Evolutionary conservation across 2,113 vertebrate genomes (phyloP).

Genomic region (Lycaon pictus): DNA sequence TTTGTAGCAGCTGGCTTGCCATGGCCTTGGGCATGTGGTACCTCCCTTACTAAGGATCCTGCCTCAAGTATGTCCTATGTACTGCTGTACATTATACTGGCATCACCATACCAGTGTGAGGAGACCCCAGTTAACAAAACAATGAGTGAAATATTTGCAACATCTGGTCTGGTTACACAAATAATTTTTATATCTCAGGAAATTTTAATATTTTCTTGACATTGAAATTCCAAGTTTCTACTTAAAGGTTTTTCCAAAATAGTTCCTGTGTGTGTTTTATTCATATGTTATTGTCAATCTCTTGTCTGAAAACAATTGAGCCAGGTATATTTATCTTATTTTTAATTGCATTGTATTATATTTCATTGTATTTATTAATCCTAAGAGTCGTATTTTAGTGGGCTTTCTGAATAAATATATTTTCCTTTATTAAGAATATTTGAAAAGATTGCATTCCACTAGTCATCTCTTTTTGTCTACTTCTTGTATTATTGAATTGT

Average conservation of each 20-base stretch:
- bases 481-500: not conserved
- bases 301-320: constrained; percentile 19
- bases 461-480: not conserved
- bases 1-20: not conserved
- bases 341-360: not conserved
- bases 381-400: not conserved
- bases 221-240: constrained; percentile 18
- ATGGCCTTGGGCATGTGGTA: not conserved
- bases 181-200: not conserved
- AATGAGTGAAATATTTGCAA: not conserved
- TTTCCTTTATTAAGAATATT: not conserved
- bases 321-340: not conserved
- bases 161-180: not conserved
- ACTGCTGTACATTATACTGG: not conserved
- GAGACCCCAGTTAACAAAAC: not conserved
- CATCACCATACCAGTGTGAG: not conserved
- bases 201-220: not conserved
- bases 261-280: not conserved
- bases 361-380: not conserved
- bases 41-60: not conserved
- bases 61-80: not conserved
- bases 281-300: not conserved
- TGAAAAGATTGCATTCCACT: not conserved
- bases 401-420: not conserved
- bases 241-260: not conserved